Evolutionary conservation across 2,888 invertebrate genomes (phyloP), one percentile per base, ranked within the genome.

Genomic region (Lycaena phlaeas): DNA sequence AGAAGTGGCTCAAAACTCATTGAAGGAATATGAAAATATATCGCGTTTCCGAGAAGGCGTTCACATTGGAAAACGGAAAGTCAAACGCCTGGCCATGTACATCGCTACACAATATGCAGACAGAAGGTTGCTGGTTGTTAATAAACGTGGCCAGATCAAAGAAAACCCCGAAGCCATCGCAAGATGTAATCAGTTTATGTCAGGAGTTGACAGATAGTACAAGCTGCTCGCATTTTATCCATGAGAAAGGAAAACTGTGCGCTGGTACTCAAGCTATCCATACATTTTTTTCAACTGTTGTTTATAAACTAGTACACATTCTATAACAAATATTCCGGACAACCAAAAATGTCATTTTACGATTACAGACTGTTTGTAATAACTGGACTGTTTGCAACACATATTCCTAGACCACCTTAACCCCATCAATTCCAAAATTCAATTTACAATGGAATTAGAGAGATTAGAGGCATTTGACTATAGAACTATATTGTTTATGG

Each of bases 171-270:
- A 31, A 42, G 38, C 49, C 14, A 43, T 54, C 14, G 28, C 42
- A 14, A 27, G 48, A 27, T 54, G 50, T 29, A 53, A 53, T 31
- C 34, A 54, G 5, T 46, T 40, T 39, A 52, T 50, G 52, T 46
- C 49, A 14, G 50, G 49, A n/a, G 43, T 53, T 10, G 50, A 52
- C 25, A 14, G 39, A 6, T 49, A 50, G 36, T 51, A 52, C 28
- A 51, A 53, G 36, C 46, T 52, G 41, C 41, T 52, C 4, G 29
- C 43, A 12, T 54, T 47, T 29, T 52, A 53, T 17, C 48, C 50
- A 6, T 43, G 45, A 40, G 45, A 49, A 43, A 48, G 49, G 40
- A 53, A 46, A 41, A 52, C 49, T 25, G 12, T 54, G 14, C 36
- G 48, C 6, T 54, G 52, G 51, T 50, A 51, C 29, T 40, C 11